phyloP scores from a whole-genome alignment of 2,888 invertebrate species.

The Minunthozetes semirufus region DNA sequence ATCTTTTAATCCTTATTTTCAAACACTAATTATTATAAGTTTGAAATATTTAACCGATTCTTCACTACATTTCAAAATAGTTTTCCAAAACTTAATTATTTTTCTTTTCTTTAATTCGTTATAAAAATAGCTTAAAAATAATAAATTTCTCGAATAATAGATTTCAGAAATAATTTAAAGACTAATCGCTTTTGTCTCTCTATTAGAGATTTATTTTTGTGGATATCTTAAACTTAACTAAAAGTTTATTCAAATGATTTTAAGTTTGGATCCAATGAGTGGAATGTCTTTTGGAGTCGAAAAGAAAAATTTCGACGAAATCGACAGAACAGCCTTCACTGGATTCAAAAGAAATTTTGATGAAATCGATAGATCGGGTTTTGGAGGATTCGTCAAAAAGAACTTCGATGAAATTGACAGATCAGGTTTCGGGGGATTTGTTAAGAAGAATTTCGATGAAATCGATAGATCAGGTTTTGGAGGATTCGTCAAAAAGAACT shows the following conservation, averaged over 20 bases:
- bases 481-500: conserved; percentile 26
- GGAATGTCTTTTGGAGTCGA: conserved; percentile 49
- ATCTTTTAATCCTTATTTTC: too few relatives aligned
- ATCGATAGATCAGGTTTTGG: conserved; percentile 32
- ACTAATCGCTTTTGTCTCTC: too few relatives aligned
- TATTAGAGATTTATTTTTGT: neutral
- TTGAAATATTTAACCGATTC: too few relatives aligned
- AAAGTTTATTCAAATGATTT: neutral
- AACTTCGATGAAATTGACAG: conserved; percentile 54
- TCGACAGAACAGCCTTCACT: conserved; percentile 51
- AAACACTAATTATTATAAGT: too few relatives aligned
- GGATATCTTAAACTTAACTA: too few relatives aligned
- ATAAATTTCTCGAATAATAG: too few relatives aligned
- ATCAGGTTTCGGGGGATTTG: conserved; percentile 50
- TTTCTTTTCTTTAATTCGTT: too few relatives aligned
- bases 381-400: conserved; percentile 51
- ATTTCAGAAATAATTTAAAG: too few relatives aligned
- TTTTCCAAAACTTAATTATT: too few relatives aligned
- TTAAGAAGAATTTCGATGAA: conserved; percentile 46
- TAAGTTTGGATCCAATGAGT: conserved; percentile 42
- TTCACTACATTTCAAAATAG: too few relatives aligned
- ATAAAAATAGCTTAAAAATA: too few relatives aligned
- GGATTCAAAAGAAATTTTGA: conserved; percentile 53
- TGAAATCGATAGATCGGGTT: conserved; percentile 52
- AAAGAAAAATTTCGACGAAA: conserved; percentile 54